Evolutionary conservation across 53 echinoderm and acorn worm genomes (phyloP), one percentile per base, ranked within the genome.

Genomic region (Patiria pectinifera): DNA sequence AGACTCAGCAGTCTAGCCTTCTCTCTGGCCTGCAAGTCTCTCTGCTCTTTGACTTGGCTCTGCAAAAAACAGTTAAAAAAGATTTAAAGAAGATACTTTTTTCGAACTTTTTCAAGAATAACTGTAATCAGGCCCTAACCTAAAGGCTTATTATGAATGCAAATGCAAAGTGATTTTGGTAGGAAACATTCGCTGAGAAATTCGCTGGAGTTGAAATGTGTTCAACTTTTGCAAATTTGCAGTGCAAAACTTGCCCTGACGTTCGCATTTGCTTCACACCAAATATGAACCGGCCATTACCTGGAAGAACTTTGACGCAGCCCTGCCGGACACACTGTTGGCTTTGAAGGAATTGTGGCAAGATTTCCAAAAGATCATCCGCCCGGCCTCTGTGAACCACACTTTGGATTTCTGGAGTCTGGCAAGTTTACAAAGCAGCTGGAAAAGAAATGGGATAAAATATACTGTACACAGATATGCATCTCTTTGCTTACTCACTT

Each of bases 331-430:
- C 4, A 94, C 92, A 35, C 91, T 80, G 60, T 85, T 93, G 9
- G 86, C 63, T 49, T 92, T 88, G 69, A 98, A 96, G 70, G 94
- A 86, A 60, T 88, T 91, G 84, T 96, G 91, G 70, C 99, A 96
- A 22, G 92, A 96, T 45, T 86, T 80, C 99, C 96, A 98, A 60
- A 96, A 98, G 75, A 92, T 89, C 80, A 95, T 92, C 83, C 95
- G 86, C 14, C 94, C 98, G 19, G 91, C 80, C 19, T 91, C 92
- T 3, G 93, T 91, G 9, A 46, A n/a, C 86, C 95, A 93, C n/a
- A 91, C 84, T 84, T 83, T 85, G 43, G 92, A 93, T 71, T 83
- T 82, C 85, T 93, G 81, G 22, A 94, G 77, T 75, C 92, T 85
- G 22, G 10, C 44, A 1, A 98, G 92, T 74, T 96, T 96, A 85